These are phyloP conservation scores for Suncus etruscus DNA, from an alignment of 2,113 vertebrate genomes.

Conservation along the genomic window DNA sequence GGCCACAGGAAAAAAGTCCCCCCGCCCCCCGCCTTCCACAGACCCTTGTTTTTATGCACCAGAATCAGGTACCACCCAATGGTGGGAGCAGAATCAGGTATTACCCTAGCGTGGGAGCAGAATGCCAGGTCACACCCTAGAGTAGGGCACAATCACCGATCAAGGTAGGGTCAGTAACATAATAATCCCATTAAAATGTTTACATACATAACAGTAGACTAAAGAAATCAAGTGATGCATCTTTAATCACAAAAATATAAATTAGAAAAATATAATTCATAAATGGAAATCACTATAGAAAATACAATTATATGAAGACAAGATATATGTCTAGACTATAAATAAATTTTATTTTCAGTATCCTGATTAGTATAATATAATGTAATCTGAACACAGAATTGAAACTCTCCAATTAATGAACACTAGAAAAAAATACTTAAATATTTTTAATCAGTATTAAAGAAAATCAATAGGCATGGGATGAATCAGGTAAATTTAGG, in stretches of 20 bases:
- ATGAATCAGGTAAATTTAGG: background rate
- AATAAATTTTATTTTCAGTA: slow-evolving; percentile 8
- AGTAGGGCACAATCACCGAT: too few species aligned
- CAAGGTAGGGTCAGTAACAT: too few species aligned
- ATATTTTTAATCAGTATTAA: background rate
- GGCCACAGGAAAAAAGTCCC: too few species aligned
- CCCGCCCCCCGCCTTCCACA: too few species aligned
- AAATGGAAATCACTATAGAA: background rate
- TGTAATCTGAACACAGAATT: background rate
- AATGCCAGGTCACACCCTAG: too few species aligned
- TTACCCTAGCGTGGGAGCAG: too few species aligned
- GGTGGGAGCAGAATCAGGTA: too few species aligned
- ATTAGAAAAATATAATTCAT: background rate
- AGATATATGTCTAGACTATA: background rate
- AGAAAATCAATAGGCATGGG: background rate
- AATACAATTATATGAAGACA: slow-evolving; percentile 28
- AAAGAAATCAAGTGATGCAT: background rate
- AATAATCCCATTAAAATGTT: too few species aligned
- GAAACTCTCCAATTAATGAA: background rate
- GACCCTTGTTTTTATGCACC: too few species aligned
- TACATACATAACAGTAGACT: too few species aligned
- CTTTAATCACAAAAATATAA: slow-evolving; percentile 10
- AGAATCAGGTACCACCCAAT: too few species aligned
- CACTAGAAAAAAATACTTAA: background rate
- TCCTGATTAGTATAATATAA: background rate